Evolutionary conservation across 2,113 vertebrate genomes (phyloP).

Genomic region (Addax nasomaculatus): DNA sequence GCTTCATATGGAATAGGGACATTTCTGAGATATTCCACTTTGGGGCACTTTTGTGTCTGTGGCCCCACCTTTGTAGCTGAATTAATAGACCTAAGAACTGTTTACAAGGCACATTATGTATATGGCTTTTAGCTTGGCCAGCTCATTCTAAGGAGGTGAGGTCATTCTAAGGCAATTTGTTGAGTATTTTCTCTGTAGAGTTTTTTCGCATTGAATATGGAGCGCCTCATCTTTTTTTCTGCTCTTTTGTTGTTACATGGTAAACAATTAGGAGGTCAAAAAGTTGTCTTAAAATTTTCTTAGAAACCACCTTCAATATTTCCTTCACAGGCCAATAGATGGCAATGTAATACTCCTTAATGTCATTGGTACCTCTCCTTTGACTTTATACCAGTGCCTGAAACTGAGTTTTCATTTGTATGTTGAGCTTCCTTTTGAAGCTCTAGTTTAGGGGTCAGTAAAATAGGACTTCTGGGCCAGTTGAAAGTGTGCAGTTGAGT

Average conservation of each 20-base stretch:
- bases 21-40: not conserved
- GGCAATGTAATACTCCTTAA: conserved; percentile 25
- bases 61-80: not conserved
- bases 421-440: not conserved
- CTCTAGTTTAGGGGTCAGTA: not conserved
- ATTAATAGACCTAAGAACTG: not conserved
- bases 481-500: not conserved
- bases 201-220: not conserved
- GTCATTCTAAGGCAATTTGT: not conserved
- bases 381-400: not conserved
- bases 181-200: conserved; percentile 1
- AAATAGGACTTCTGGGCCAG: not conserved
- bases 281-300: conserved; percentile 5
- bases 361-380: not conserved
- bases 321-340: conserved; percentile 31
- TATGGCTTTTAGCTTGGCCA: not conserved
- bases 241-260: not conserved
- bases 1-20: not conserved
- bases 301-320: not conserved
- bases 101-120: not conserved
- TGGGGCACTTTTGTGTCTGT: not conserved
- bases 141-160: not conserved
- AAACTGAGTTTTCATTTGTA: not conserved
- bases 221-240: not conserved
- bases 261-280: not conserved